These are phyloP conservation scores for Drosophila tanythrix DNA, from an alignment of 2,888 invertebrate species.

Conservation along the genomic window DNA sequence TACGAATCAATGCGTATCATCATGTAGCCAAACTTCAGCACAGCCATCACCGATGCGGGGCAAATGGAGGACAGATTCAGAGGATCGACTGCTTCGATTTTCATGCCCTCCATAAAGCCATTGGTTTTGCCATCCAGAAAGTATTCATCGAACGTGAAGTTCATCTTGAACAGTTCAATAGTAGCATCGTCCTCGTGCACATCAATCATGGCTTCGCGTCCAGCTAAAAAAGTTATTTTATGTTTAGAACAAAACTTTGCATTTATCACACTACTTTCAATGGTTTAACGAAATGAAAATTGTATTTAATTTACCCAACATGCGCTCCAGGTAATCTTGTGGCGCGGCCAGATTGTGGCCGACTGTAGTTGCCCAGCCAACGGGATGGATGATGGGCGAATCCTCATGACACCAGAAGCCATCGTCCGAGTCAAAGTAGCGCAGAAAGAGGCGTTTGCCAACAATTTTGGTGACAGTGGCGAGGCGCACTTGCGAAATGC, in stretches of 20 bases:
- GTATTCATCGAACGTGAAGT: constrained; percentile 86
- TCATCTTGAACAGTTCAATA: constrained; percentile 91
- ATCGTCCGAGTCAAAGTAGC: constrained; percentile 94
- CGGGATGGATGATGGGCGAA: constrained; percentile 96
- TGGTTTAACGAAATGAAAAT: background rate
- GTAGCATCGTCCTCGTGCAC: constrained; percentile 91
- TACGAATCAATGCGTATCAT: constrained; percentile 98
- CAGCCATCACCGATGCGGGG: constrained; percentile 97
- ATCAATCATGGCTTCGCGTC: constrained; percentile 85
- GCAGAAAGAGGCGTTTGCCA: constrained; percentile 95
- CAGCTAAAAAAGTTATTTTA: constrained; percentile 67
- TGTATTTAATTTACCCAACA: constrained; percentile 87
- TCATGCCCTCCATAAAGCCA: constrained; percentile 94
- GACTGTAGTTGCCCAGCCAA: constrained; percentile 97
- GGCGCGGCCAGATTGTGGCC: constrained; percentile 96
- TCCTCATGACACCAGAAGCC: constrained; percentile 99
- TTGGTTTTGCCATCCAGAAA: constrained; percentile 85
- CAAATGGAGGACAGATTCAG: constrained; percentile 97
- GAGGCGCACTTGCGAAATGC: constrained; percentile 96
- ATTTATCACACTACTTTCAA: background rate
- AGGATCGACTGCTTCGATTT: constrained; percentile 98
- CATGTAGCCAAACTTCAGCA: constrained; percentile 95
- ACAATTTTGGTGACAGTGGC: constrained; percentile 96
- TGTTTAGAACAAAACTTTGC: background rate
- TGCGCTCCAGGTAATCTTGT: constrained; percentile 90